Base-by-base conservation (phyloP, 2,797 vertebrate genomes). In the Anas bernieri region DNA sequence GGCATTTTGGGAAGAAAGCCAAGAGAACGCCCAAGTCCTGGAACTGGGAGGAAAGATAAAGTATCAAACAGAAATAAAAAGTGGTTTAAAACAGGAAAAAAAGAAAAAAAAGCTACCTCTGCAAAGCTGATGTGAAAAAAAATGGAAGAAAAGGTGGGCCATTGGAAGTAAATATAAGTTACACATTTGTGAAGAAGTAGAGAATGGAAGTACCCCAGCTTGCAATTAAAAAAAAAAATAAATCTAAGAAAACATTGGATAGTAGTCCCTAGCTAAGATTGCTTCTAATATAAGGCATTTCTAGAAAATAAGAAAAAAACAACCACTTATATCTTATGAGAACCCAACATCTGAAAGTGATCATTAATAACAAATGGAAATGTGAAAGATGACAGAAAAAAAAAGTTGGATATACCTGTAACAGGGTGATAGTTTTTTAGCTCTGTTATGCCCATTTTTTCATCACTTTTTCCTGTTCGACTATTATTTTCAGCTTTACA, bases 1-100 rank as follows among this genome's bases (percentile, higher is more conserved):
- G 98, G 98, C 99, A 99, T 99, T 97, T 99, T 99, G 52, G 99
- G 99, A 96, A 99, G 98, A 95, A 98, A 99, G 28, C 99, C 99
- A 20, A 98, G 96, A 5, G 98, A 98, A 68, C 98, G 99, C 9
- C 99, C 99, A 23, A 99, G 96, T 66, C 99, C 99, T 35, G 98
- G 98, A 92, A 99, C 99, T 99, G 78, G 10, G 48, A 90, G 23
- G 55, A 56, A 93, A 91, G 14, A 68, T 77, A 12, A 61, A 79
- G 20, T 20, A 69, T 16, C 68, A 84, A 64, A 87, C 0, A 83
- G 66, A 82, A 83, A 70, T 11, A 69, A 88, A 79, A 52, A 41
- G 8, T 70, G 31, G 22, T 80, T 94, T 59, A 93, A 48, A 92
- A 41, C 4, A 88, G 64, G 17, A 85, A 28, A 92, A 94, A 50